phyloP scores from a whole-genome alignment of 1,140 invertebrate species.

The Euura lappo region DNA sequence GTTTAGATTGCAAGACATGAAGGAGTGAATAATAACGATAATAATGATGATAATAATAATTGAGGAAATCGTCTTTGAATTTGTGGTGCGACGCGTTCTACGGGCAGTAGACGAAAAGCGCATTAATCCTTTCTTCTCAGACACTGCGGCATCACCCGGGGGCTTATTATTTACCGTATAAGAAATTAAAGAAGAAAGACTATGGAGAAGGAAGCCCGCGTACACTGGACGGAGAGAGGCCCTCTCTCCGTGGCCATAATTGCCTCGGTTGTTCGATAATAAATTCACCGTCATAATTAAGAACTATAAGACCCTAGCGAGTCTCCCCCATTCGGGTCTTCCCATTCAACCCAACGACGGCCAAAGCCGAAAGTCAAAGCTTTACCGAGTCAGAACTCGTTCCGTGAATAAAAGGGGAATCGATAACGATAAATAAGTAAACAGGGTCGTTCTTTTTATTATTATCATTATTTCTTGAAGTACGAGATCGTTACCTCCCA shows the following conservation, averaged over 20 bases:
- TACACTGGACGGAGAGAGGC: no score
- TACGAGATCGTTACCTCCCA: conserved; percentile 65
- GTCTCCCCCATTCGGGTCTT: background rate
- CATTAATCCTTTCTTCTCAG: background rate
- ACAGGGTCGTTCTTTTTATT: no score
- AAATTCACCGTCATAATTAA: background rate
- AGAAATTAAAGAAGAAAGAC: background rate
- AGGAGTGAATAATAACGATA: no score
- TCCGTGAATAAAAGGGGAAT: background rate
- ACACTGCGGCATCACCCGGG: background rate
- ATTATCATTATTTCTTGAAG: no score
- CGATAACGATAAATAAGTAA: no score
- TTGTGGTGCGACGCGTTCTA: no score
- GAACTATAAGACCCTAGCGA: background rate
- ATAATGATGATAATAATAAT: no score
- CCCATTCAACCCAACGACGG: background rate
- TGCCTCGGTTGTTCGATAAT: background rate
- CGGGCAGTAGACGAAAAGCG: background rate
- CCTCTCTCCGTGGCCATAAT: background rate
- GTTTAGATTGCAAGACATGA: no score
- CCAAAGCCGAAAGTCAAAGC: no score
- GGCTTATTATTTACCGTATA: background rate
- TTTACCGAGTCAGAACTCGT: background rate
- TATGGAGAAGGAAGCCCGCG: conserved; percentile 16
- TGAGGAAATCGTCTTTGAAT: no score